Base-by-base conservation (phyloP, 2,113 vertebrate species). In the Megaceryle torquata region DNA sequence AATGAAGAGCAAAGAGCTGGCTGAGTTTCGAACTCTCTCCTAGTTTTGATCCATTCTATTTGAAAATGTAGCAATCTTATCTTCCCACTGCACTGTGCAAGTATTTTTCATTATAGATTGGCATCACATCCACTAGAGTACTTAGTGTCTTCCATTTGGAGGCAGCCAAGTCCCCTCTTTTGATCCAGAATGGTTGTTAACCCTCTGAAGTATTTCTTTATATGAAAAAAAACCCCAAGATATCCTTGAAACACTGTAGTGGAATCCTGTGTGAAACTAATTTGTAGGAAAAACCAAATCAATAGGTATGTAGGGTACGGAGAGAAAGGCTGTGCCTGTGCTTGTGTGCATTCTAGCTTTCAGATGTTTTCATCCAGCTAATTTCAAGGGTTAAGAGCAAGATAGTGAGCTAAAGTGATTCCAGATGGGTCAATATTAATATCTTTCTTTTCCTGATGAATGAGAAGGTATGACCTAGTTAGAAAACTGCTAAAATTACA, bases 361-460 rank as follows among this genome's bases (percentile, higher is more conserved):
- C 82, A 81, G 65, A 82, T 85, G 68, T 87, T 95, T 94, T 82
- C 71, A 67, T 57, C 75, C 91, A 91, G 68, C 86, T 93, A 89
- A 96, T 96, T 96, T 93, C 95, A 98, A 98, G 98, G 98, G 98
- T 98, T 98, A 98, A 98, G 96, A 97, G 95, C 72, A 90, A 98
- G 99, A 99, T 99, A 99, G 98, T 97, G 89, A 24, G n/a, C 95
- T 97, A 98, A 99, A 99, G 98, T 99, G 98, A 98, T 98, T 99
- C 99, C 99, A 99, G 99, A 99, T 99, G 98, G 98, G 98, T 98
- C 98, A 98, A 98, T 99, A 99, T 99, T 99, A 99, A 98, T 99
- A 99, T 99, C 99, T 99, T 98, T 98, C 98, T 97, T 91, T 97
- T 98, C 97, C 98, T 98, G 99, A 99, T 99, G 99, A 99, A 99